These are phyloP conservation scores for Polietes domitor DNA, from an alignment of 2,888 invertebrate genomes.

Conservation along the genomic window DNA sequence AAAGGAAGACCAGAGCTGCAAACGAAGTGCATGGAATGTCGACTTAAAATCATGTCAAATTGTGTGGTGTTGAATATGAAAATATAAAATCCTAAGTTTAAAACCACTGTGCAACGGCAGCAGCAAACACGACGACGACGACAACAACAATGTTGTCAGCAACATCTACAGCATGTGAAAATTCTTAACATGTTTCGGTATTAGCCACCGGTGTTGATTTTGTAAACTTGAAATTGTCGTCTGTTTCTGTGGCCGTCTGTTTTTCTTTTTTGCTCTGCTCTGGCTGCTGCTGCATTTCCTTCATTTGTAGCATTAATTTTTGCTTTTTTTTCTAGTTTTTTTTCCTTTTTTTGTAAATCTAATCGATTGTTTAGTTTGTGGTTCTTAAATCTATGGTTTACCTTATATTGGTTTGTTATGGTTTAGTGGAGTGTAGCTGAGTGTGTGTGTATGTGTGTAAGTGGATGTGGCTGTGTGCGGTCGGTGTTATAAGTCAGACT, in stretches of 20 bases:
- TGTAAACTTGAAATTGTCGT: constrained; percentile 58
- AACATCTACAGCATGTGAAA: constrained; percentile 74
- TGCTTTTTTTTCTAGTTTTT: constrained; percentile 14
- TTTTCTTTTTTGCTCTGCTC: background rate
- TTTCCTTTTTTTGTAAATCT: constrained; percentile 43
- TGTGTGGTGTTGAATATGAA: too few relatives aligned
- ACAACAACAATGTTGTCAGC: constrained; percentile 65
- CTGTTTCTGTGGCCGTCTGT: background rate
- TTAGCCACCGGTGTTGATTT: constrained; percentile 71
- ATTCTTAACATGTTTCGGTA: constrained; percentile 75
- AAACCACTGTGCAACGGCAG: background rate
- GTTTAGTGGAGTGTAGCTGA: constrained; percentile 31
- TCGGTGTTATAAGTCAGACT: constrained; percentile 37
- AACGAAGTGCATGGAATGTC: too few relatives aligned
- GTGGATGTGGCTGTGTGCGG: constrained; percentile 9
- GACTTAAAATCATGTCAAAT: too few relatives aligned
- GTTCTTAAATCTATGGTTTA: constrained; percentile 42
- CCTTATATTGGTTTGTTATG: constrained; percentile 43
- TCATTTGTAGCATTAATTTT: constrained; percentile 60
- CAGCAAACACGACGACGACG: constrained; percentile 11
- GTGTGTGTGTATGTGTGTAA: constrained; percentile 1
- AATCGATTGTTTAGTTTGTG: constrained; percentile 63
- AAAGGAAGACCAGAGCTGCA: too few relatives aligned
- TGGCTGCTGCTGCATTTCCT: constrained; percentile 17
- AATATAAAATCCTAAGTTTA: background rate